These are phyloP conservation scores for Drosophila grimshawi DNA, from an alignment of 1,140 invertebrate species.

Conservation along the genomic window DNA sequence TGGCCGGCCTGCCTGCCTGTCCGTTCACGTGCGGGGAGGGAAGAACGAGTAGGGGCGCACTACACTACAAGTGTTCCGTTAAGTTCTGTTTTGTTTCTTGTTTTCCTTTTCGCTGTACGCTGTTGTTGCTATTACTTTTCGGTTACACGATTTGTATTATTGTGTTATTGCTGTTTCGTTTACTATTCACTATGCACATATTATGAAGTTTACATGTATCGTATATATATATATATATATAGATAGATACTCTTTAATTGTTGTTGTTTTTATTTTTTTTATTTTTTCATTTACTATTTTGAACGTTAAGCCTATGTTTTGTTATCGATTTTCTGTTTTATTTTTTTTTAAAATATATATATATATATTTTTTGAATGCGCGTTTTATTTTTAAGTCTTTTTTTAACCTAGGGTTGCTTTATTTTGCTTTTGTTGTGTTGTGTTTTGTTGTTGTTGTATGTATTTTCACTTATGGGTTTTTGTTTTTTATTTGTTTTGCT, in stretches of 20 bases:
- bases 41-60: not conserved
- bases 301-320: conserved; percentile 71
- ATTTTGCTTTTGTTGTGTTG: conserved; percentile 53
- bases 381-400: conserved; percentile 74
- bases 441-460: conserved; percentile 52
- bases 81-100: not conserved
- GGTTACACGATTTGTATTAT: conserved; percentile 72
- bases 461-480: conserved; percentile 51
- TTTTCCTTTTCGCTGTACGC: conserved; percentile 26
- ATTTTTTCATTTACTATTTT: conserved; percentile 67
- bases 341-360: conserved; percentile 51
- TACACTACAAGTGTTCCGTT: conserved; percentile 28
- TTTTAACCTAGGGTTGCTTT: conserved; percentile 81
- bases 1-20: not conserved
- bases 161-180: conserved; percentile 77
- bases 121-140: conserved; percentile 77
- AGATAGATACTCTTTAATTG: conserved; percentile 68
- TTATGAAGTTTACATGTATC: conserved; percentile 66
- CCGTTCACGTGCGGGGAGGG: not conserved
- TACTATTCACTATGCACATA: conserved; percentile 77
- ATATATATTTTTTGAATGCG: conserved; percentile 75
- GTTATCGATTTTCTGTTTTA: conserved; percentile 38
- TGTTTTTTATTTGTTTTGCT: conserved; percentile 51
- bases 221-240: conserved; percentile 49
- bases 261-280: conserved; percentile 30